Evolutionary conservation across 35 echinoderm and acorn worm genomes (phyloP).

Genomic region (Diadema setosum): DNA sequence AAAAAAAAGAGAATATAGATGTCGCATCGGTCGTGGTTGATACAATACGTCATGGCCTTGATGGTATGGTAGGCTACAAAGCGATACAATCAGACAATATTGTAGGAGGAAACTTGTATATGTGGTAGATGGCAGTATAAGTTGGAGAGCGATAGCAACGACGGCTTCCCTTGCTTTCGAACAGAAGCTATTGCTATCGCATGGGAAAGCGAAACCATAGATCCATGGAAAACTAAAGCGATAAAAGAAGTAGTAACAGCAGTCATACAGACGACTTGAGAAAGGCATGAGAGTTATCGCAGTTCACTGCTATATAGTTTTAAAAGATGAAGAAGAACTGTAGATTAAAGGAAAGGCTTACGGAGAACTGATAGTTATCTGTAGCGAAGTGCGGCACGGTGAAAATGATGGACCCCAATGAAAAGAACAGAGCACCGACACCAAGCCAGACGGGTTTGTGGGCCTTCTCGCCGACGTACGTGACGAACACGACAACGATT

Average conservation of each 20-base stretch:
- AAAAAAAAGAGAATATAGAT: too few relatives aligned
- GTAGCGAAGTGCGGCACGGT: slow-evolving; percentile 31
- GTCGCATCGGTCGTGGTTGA: too few relatives aligned
- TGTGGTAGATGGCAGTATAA: too few relatives aligned
- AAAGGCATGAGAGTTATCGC: neutral
- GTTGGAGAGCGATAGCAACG: too few relatives aligned
- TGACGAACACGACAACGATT: slow-evolving; percentile 50
- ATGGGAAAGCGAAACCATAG: neutral
- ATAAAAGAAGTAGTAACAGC: neutral
- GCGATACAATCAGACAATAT: too few relatives aligned
- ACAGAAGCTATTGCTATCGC: neutral
- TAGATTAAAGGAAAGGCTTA: neutral
- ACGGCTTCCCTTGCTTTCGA: neutral
- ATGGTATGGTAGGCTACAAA: too few relatives aligned
- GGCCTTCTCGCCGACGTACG: slow-evolving; percentile 53
- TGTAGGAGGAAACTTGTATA: too few relatives aligned
- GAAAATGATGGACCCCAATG: neutral
- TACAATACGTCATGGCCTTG: too few relatives aligned
- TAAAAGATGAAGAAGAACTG: neutral
- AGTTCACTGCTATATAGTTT: neutral
- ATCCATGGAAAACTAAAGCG: neutral
- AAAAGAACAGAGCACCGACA: slow-evolving; percentile 25
- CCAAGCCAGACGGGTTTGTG: slow-evolving; percentile 43
- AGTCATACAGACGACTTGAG: neutral
- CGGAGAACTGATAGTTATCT: neutral